phyloP scores from a whole-genome alignment of 2,888 invertebrate species.

The Leucoptera coffeella region DNA sequence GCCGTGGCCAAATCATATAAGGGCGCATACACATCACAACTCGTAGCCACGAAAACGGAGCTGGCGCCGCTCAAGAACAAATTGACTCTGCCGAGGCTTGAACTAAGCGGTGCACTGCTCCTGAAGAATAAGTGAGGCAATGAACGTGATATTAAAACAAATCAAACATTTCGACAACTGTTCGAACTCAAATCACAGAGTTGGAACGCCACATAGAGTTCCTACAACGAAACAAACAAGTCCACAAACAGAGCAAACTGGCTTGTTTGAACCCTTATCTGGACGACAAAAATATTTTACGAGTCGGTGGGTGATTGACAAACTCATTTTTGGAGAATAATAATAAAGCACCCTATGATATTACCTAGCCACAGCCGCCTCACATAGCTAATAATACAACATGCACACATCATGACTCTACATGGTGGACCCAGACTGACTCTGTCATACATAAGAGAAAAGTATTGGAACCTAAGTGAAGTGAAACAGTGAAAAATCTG shows the following conservation, averaged over 20 bases:
- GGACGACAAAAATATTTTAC: neutral
- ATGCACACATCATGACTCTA: neutral
- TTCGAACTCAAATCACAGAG: no score
- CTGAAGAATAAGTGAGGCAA: no score
- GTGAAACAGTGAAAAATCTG: neutral
- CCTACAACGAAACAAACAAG: neutral
- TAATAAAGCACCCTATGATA: neutral
- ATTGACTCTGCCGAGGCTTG: no score
- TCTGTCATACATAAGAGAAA: neutral
- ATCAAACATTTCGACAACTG: no score
- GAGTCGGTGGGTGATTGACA: no score
- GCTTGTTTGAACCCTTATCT: neutral
- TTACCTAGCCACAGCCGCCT: neutral
- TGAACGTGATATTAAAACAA: no score
- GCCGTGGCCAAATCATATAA: neutral
- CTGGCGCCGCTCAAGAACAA: no score
- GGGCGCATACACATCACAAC: neutral
- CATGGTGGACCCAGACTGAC: neutral
- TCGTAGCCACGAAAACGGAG: no score
- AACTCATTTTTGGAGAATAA: no score
- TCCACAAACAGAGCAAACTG: neutral
- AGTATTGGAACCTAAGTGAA: neutral
- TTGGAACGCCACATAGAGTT: no score
- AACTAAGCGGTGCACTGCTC: no score
- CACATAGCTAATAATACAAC: neutral